Evolutionary conservation across 2,797 vertebrate species (phyloP), one percentile per base, ranked within the genome.

Genomic region (Acanthopagrus latus): DNA sequence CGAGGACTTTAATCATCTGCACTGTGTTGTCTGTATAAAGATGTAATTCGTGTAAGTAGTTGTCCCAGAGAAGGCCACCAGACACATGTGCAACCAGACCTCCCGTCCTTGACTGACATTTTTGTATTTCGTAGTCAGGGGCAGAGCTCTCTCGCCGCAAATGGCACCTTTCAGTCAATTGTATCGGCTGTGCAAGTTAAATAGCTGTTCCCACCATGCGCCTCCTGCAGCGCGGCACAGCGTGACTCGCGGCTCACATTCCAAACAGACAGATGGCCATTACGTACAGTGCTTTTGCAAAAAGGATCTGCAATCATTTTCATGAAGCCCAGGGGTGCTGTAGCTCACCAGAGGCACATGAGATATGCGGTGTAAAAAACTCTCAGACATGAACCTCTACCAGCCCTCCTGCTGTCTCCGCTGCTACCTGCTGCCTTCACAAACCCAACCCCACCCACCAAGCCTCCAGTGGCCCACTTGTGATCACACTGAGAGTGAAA

Each of bases 201-300:
- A 89, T 92, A 90, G 80, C 79, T 77, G 74, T 78, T 89, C 81
- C 90, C 73, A 75, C 64, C 69, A 47, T 66, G 46, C 57, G 10
- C 86, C 84, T 88, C 89, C 87, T 73, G 89, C 86, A 78, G 90
- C 6, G 86, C 84, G 44, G 80, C 88, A 65, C 90, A 88, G 90
- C 67, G 46, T 90, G 92, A 90, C 91, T 93, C 89, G 74, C 70
- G 69, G 72, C 86, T 89, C 88, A 74, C 80, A 84, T 87, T 84
- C 90, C 78, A 90, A 89, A 90, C 89, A 93, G 93, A 92, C 94
- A 95, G 93, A 95, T 95, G 94, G 95, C 89, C 91, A 93, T 95
- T 94, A 93, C 81, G 73, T 92, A 89, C 92, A 89, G 87, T 86
- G 85, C 91, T 89, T 94, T 93, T 82, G 79, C 76, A 86, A 89